phyloP scores from a whole-genome alignment of 2,888 invertebrate genomes.

The Drosophila lutescens region DNA sequence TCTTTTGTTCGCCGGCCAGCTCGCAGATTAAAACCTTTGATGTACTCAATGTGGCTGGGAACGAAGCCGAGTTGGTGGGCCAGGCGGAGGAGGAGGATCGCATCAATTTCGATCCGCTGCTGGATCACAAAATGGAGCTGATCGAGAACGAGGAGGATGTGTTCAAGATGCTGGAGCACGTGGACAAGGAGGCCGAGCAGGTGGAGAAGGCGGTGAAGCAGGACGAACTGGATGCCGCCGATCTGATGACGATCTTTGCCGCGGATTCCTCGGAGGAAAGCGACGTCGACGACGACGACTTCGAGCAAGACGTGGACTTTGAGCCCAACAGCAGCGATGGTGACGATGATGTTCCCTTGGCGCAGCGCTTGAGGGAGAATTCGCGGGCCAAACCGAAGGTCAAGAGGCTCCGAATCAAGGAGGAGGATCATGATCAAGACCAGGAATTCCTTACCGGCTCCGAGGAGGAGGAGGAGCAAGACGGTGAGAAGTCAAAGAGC shows the following conservation, averaged over 20 bases:
- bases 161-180: conserved; percentile 81
- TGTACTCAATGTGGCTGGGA: conserved; percentile 53
- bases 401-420: conserved; percentile 5
- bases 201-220: conserved; percentile 60
- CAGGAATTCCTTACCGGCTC: conserved; percentile 10
- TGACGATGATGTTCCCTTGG: conserved; percentile 79
- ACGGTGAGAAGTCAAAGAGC: conserved; percentile 45
- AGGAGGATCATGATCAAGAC: conserved; percentile 14
- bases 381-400: not conserved
- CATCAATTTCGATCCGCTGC: conserved; percentile 77
- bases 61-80: conserved; percentile 56
- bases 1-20: conserved; percentile 16
- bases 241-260: conserved; percentile 39
- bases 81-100: conserved; percentile 78
- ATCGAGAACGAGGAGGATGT: conserved; percentile 82
- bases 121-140: conserved; percentile 80
- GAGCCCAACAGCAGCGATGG: conserved; percentile 65
- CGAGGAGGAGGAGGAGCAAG: conserved; percentile 48
- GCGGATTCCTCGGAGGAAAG: conserved; percentile 56
- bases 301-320: conserved; percentile 69
- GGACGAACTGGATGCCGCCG: conserved; percentile 39
- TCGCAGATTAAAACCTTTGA: conserved; percentile 62
- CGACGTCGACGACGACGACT: conserved; percentile 45
- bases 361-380: conserved; percentile 60
- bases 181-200: conserved; percentile 76